Conservation (phyloP, 1,140 invertebrate genomes). For the Phenacoccus solenopsis region DNA sequence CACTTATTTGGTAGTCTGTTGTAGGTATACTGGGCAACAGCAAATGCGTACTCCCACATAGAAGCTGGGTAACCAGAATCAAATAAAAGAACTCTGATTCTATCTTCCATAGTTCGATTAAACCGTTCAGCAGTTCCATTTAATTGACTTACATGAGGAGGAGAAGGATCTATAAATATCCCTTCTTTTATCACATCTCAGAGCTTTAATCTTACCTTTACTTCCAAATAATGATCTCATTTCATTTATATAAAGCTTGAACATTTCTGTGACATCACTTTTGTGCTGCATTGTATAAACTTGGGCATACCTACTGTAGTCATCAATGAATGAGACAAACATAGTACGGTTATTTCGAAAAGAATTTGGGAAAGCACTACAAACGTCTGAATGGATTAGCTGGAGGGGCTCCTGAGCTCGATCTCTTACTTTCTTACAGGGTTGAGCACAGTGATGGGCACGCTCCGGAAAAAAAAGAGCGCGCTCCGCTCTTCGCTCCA, state of each 20-base stretch:
- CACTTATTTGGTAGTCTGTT: constrained; percentile 7
- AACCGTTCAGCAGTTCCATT: constrained; percentile 32
- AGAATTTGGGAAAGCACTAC: neutral
- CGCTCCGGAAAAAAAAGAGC: too few species aligned
- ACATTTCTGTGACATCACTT: neutral
- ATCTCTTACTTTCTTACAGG: neutral
- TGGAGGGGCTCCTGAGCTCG: neutral
- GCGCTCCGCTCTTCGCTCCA: too few species aligned
- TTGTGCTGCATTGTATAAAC: neutral
- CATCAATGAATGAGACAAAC: neutral
- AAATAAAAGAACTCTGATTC: constrained; percentile 28
- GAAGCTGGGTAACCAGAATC: constrained; percentile 24
- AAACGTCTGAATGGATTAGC: neutral
- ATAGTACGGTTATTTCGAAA: neutral
- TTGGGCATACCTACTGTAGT: neutral
- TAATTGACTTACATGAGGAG: constrained; percentile 28
- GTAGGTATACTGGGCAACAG: constrained; percentile 8
- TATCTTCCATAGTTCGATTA: constrained; percentile 29
- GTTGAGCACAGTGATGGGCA: neutral
- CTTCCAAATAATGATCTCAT: neutral
- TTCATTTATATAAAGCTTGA: neutral
- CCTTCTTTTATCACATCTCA: constrained; percentile 24
- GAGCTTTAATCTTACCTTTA: neutral
- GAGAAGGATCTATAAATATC: constrained; percentile 27
- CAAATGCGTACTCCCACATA: constrained; percentile 31